These are phyloP conservation scores for Lysandra coridon DNA, from an alignment of 2,888 invertebrate genomes.

Conservation along the genomic window DNA sequence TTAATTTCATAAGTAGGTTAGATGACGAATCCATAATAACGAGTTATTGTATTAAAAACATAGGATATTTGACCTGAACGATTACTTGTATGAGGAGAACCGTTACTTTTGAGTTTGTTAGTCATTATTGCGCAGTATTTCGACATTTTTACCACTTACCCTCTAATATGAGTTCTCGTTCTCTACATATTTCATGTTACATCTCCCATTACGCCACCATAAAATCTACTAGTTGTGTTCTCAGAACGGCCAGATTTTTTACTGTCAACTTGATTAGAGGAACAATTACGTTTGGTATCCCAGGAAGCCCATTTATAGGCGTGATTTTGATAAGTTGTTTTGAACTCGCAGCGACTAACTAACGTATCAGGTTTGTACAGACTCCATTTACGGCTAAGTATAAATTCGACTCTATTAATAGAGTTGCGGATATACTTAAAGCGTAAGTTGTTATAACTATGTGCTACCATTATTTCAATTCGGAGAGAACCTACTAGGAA, in stretches of 20 bases:
- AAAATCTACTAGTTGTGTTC: neutral
- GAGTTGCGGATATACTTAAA: constrained; percentile 48
- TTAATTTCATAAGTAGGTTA: constrained; percentile 25
- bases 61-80: constrained; percentile 70
- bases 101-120: constrained; percentile 72
- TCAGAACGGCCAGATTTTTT: constrained; percentile 16
- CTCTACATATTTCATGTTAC: neutral
- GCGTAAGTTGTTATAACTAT: constrained; percentile 43
- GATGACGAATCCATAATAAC: constrained; percentile 64
- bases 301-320: constrained; percentile 74
- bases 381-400: constrained; percentile 69
- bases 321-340: constrained; percentile 73
- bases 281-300: constrained; percentile 38
- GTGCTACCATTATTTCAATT: constrained; percentile 46
- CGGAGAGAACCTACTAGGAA: constrained; percentile 31
- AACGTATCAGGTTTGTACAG: constrained; percentile 71
- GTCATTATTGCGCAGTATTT: constrained; percentile 70
- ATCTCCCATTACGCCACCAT: neutral
- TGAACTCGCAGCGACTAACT: constrained; percentile 64
- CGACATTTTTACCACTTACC: constrained; percentile 49
- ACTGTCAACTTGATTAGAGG: constrained; percentile 11
- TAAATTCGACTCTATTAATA: constrained; percentile 66
- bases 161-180: neutral
- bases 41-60: constrained; percentile 52
- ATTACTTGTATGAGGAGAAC: constrained; percentile 62